Base-by-base conservation (phyloP, 2,888 invertebrate genomes). In the Imbricaverruca yamaguchii region DNA sequence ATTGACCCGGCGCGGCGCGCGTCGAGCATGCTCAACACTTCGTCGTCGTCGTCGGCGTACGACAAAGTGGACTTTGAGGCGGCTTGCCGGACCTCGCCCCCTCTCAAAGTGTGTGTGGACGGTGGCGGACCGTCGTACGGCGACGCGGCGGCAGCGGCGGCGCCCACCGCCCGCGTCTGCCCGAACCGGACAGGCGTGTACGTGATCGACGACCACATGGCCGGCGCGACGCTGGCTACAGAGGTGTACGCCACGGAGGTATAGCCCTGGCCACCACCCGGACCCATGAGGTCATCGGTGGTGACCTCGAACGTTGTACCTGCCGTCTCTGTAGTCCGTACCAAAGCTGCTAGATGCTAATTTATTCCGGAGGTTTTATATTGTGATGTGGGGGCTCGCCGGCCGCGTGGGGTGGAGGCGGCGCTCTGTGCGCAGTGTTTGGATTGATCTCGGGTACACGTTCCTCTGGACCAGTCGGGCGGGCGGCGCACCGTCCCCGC, bases 61-160 rank as follows among this genome's bases (percentile, higher is more conserved):
- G 81, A 81, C 23, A 80, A 63, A 23, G 56, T 81, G 13, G 78
- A 80, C 69, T 69, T 53, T 53, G 69, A 69, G 15, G 15, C 69
- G 39, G 39, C 69, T 39, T 69, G 69, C 53, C 39, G 69, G 53
- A 53, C 69, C 13, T 69, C 69, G 25, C 69, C 69, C 18, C 25
- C 69, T 4, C 39, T 69, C 69, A 69, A 69, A 69, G 69, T 69
- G 69, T 39, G 69, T 53, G 69, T 39, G 25, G 69, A 69, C 39
- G 69, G 69, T 53, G 53, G 69, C 39, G 69, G 69, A 9, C 39
- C 69, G 53, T 39, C 39, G 69, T 39, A 59, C 15, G 59, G 59
- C 11, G 59, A 59, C 12, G 59, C 59, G 59, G 59, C 69, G 69
- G 25, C n/a, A 0, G 39, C 18, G 39, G 69, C 25, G 8, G 69